Percentiles rank a stretch among this genome's conserved stretches.
Conservation (phyloP, 2,888 invertebrate species). For the Xanthorhoe spadicearia region DNA sequence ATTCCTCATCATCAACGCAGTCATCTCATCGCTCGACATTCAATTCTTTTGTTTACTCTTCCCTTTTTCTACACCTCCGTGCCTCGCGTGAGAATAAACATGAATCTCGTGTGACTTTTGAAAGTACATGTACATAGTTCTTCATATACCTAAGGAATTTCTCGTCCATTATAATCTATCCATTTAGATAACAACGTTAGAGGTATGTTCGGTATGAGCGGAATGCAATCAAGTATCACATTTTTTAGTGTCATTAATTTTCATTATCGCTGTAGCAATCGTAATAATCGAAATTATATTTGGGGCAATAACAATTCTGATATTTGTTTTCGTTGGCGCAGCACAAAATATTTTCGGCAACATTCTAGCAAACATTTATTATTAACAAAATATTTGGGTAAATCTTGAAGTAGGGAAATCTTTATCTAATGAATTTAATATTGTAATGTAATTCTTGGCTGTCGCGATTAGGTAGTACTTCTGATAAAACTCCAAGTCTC, state of each 20-base stretch:
- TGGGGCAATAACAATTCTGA: slow-evolving; percentile 50
- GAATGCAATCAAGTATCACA: slow-evolving; percentile 59
- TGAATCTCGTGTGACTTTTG: slow-evolving; percentile 55
- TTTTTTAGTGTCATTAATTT: slow-evolving; percentile 53
- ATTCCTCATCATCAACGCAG: slow-evolving; percentile 78
- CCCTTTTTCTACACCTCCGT: slow-evolving; percentile 58
- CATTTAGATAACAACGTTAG: slow-evolving; percentile 60
- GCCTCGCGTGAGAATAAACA: slow-evolving; percentile 55
- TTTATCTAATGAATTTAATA: slow-evolving; percentile 53
- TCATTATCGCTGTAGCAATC: slow-evolving; percentile 46
- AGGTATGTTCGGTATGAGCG: slow-evolving; percentile 54
- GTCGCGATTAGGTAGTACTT: slow-evolving; percentile 5
- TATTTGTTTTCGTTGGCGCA: slow-evolving; percentile 58
- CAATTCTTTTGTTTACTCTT: slow-evolving; percentile 63
- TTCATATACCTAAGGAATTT: slow-evolving; percentile 65
- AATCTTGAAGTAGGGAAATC: too few relatives aligned
- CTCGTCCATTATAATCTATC: slow-evolving; percentile 62
- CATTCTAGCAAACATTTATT: slow-evolving; percentile 42
- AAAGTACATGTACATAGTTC: slow-evolving; percentile 49
- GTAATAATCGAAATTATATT: slow-evolving; percentile 47
- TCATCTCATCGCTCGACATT: slow-evolving; percentile 65
- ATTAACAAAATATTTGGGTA: slow-evolving; percentile 55
- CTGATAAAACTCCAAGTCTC: slow-evolving; percentile 21
- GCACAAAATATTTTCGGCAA: slow-evolving; percentile 49
- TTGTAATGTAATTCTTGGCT: slow-evolving; percentile 39